These are phyloP conservation scores for Clarias magur DNA, from an alignment of 2,113 vertebrate species.

Conservation along the genomic window DNA sequence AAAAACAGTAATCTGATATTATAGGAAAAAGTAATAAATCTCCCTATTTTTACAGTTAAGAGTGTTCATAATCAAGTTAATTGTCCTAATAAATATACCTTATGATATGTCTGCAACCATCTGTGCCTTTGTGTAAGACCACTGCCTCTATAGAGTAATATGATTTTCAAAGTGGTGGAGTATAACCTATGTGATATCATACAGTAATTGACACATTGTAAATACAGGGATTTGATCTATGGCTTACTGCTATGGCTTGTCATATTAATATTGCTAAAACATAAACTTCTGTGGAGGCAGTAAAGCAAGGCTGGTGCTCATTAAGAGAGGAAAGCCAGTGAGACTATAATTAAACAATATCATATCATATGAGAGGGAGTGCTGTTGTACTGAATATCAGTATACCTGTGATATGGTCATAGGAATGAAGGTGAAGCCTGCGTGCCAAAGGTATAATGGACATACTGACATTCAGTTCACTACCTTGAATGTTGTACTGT, in stretches of 20 bases:
- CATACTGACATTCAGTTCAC: too few species aligned
- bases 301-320: background rate
- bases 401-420: too few species aligned
- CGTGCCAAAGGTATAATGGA: too few species aligned
- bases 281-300: background rate
- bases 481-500: too few species aligned
- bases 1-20: background rate
- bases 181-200: background rate
- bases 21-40: background rate
- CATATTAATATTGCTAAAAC: background rate
- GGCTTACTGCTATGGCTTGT: background rate
- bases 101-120: background rate
- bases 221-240: background rate
- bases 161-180: background rate
- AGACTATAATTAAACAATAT: background rate
- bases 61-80: constrained; percentile 3
- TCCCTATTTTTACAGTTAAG: background rate
- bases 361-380: too few species aligned
- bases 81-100: constrained; percentile 2
- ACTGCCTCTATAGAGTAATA: background rate
- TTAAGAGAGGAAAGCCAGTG: background rate
- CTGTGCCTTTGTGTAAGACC: background rate
- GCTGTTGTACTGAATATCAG: too few species aligned
- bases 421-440: too few species aligned
- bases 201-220: background rate